phyloP scores from a whole-genome alignment of 2,797 vertebrate genomes.

The Lutjanus campechanus region DNA sequence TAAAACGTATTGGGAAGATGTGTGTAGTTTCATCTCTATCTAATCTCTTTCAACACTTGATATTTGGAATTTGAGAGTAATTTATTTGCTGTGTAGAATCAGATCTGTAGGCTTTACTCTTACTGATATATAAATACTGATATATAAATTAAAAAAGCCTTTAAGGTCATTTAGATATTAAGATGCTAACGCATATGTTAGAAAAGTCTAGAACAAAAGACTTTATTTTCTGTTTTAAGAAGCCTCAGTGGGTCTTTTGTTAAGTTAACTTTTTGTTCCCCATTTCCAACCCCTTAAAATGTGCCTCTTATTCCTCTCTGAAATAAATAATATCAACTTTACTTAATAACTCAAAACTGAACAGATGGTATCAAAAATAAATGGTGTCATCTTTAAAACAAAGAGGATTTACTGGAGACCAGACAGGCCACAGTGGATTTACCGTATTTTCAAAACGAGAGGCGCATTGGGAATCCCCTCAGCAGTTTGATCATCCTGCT shows the following conservation, averaged over 20 bases:
- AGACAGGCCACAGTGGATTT: not conserved
- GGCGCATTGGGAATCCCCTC: conserved; percentile 21
- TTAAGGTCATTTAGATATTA: not conserved
- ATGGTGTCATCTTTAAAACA: not conserved
- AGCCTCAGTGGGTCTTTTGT: not conserved
- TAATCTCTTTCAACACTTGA: not conserved
- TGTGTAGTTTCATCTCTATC: not conserved
- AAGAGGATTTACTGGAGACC: not conserved
- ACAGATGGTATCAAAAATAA: not conserved
- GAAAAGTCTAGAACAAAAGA: not conserved
- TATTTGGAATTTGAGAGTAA: too few relatives aligned
- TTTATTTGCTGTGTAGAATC: not conserved
- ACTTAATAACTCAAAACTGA: not conserved
- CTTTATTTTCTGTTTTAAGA: not conserved
- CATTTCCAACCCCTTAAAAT: not conserved
- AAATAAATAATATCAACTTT: not conserved
- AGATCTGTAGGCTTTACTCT: not conserved
- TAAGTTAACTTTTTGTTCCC: not conserved
- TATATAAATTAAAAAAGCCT: not conserved
- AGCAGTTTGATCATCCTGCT: not conserved
- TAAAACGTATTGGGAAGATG: not conserved
- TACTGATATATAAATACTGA: too few relatives aligned
- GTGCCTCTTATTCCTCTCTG: not conserved
- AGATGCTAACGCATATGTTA: not conserved
- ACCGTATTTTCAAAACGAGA: conserved; percentile 4